These are phyloP conservation scores for Rhynchonema sp. DNA, from an alignment of 2,888 invertebrate genomes.

Conservation along the genomic window DNA sequence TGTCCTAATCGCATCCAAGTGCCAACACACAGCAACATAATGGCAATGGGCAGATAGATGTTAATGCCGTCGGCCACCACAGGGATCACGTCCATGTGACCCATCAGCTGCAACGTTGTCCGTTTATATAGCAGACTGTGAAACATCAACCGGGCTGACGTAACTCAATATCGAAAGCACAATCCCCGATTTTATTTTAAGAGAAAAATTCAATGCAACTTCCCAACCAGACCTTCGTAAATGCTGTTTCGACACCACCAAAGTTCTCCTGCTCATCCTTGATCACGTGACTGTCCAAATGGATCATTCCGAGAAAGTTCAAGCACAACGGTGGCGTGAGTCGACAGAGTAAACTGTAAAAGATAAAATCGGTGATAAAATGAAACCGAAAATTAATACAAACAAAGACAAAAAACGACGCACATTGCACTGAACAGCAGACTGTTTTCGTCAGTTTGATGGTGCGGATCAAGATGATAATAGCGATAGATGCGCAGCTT, in stretches of 20 bases:
- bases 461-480: conserved; percentile 88
- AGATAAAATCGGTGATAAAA: neutral
- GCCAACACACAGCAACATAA: conserved; percentile 70
- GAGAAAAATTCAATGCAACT: neutral
- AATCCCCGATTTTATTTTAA: too few relatives aligned
- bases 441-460: conserved; percentile 95
- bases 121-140: too few relatives aligned
- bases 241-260: conserved; percentile 51
- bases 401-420: too few relatives aligned
- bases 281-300: conserved; percentile 60
- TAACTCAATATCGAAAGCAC: neutral
- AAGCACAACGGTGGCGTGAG: conserved; percentile 93
- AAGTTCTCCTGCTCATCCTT: conserved; percentile 7
- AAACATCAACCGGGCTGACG: neutral
- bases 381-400: conserved; percentile 2
- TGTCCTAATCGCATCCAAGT: conserved; percentile 55
- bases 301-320: conserved; percentile 87
- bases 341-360: conserved; percentile 44
- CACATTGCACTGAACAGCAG: conserved; percentile 92
- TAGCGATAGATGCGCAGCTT: conserved; percentile 85
- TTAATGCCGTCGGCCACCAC: conserved; percentile 95
- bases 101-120: conserved; percentile 72
- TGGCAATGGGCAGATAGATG: conserved; percentile 93
- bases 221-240: conserved; percentile 47
- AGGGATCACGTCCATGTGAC: conserved; percentile 89